Evolutionary conservation across 2,113 vertebrate species (phyloP).

Genomic region (Sphyrna mokarran): DNA sequence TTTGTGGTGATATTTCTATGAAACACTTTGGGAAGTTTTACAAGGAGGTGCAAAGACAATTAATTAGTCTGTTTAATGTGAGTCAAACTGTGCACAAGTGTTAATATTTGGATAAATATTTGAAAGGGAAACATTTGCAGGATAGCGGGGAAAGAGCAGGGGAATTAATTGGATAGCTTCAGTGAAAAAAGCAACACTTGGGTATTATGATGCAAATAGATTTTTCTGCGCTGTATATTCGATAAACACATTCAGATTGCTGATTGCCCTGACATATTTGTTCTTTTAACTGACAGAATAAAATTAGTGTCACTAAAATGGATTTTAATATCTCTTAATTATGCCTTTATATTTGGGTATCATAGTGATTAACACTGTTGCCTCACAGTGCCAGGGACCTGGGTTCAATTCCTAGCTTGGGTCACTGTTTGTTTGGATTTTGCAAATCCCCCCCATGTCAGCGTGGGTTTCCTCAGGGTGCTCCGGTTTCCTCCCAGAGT

Average conservation of each 20-base stretch:
- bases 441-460: too few species aligned
- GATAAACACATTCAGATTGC: background rate
- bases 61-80: background rate
- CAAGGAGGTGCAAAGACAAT: background rate
- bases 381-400: too few species aligned
- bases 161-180: background rate
- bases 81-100: too few species aligned
- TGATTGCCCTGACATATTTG: background rate
- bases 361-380: too few species aligned
- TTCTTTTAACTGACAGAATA: background rate
- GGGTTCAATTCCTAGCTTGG: too few species aligned
- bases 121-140: background rate
- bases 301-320: background rate
- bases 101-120: background rate
- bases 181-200: too few species aligned
- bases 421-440: too few species aligned
- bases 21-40: too few species aligned
- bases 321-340: background rate
- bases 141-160: background rate
- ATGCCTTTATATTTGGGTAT: background rate
- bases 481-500: too few species aligned
- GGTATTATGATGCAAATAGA: too few species aligned
- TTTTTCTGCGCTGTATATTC: background rate
- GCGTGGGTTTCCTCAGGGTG: too few species aligned
- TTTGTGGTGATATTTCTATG: too few species aligned